Conservation (phyloP, 2,888 invertebrate genomes). For the Temnothorax rugatulus region DNA sequence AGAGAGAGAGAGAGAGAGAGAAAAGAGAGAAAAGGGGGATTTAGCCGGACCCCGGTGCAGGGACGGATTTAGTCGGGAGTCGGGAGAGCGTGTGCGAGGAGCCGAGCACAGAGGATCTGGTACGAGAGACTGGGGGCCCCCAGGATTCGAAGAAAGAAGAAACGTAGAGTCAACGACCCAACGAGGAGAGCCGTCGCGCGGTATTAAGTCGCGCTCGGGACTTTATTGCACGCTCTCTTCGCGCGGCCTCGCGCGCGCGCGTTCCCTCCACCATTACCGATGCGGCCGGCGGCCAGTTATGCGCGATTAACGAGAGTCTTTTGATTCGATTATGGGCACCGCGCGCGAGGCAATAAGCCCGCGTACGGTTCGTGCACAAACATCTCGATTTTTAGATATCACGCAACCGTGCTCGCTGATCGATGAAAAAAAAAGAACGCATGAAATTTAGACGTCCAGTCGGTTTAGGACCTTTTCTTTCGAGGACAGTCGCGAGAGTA, state of each 20-base stretch:
- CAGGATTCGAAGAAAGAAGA: constrained; percentile 84
- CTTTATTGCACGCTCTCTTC: constrained; percentile 56
- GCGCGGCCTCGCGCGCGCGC: constrained; percentile 24
- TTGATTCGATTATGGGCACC: constrained; percentile 38
- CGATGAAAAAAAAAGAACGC: background rate
- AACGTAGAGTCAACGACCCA: constrained; percentile 84
- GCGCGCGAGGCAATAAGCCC: constrained; percentile 35
- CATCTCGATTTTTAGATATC: constrained; percentile 11
- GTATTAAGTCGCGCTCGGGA: constrained; percentile 77
- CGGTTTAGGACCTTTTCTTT: background rate
- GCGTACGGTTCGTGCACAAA: constrained; percentile 23
- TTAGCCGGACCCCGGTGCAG: constrained; percentile 49
- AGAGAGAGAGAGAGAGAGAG: constrained; percentile 57
- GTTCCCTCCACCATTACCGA: constrained; percentile 24
- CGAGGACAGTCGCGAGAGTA: background rate
- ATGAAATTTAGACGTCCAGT: background rate
- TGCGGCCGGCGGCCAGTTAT: constrained; percentile 30
- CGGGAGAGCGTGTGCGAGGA: constrained; percentile 59
- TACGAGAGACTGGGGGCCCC: constrained; percentile 74
- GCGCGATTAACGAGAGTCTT: constrained; percentile 52
- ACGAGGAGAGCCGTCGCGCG: constrained; percentile 76
- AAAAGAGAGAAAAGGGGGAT: constrained; percentile 59
- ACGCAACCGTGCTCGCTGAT: background rate
- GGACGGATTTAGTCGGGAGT: constrained; percentile 62
- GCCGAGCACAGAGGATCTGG: constrained; percentile 62